Percentiles rank a stretch among this genome's conserved stretches.
These are phyloP conservation scores for Phenacoccus solenopsis DNA, from an alignment of 1,140 invertebrate genomes.

Conservation along the genomic window DNA sequence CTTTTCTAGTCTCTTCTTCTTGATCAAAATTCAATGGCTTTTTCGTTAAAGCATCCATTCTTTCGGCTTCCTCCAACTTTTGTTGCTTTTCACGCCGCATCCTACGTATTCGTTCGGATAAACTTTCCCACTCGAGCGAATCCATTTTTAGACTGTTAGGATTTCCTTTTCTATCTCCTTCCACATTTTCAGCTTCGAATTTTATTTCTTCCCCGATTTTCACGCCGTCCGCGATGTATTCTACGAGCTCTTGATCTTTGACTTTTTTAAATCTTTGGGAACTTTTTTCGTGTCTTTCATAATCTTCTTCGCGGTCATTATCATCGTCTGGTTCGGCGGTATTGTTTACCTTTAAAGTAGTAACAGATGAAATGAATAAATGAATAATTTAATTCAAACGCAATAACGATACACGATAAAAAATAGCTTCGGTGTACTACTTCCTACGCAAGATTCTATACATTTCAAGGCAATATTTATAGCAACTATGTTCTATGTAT, in stretches of 20 bases:
- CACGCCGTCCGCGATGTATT: conserved; percentile 59
- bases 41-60: conserved; percentile 65
- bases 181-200: conserved; percentile 61
- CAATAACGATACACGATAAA: neutral
- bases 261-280: conserved; percentile 39
- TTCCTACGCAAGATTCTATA: no score
- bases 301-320: conserved; percentile 33
- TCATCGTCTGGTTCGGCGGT: conserved; percentile 53
- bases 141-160: conserved; percentile 43
- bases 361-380: neutral
- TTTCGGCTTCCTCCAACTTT: conserved; percentile 34
- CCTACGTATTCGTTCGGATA: conserved; percentile 55
- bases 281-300: conserved; percentile 39
- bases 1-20: conserved; percentile 76
- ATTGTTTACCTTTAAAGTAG: conserved; percentile 46
- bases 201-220: conserved; percentile 59
- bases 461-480: no score
- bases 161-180: conserved; percentile 47
- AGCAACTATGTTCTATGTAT: no score
- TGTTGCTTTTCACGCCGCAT: conserved; percentile 34
- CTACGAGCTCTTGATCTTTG: conserved; percentile 57
- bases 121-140: conserved; percentile 54
- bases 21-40: conserved; percentile 67
- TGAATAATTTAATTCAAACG: neutral
- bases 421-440: no score